A percentile compares a stretch with the other conserved stretches of the same genome.
Evolutionary conservation across 1,140 invertebrate species (phyloP).

Genomic region (Zaprionus capensis): DNA sequence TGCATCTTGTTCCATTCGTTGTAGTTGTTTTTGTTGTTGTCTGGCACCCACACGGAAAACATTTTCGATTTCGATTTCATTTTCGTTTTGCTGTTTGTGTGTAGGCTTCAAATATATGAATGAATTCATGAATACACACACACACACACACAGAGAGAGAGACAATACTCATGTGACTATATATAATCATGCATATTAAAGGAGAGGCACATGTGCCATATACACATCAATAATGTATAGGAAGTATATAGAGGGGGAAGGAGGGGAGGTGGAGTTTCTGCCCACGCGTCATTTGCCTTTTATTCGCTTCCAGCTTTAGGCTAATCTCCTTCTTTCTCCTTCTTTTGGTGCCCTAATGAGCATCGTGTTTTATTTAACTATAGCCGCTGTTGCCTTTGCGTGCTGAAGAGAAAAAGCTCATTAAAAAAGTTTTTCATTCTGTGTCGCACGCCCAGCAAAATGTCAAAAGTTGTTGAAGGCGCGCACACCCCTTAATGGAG

Average conservation of each 20-base stretch:
- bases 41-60: slow-evolving; percentile 62
- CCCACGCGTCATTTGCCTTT: slow-evolving; percentile 48
- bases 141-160: background rate
- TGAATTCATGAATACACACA: slow-evolving; percentile 52
- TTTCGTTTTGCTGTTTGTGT: slow-evolving; percentile 65
- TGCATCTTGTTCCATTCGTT: slow-evolving; percentile 33
- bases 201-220: slow-evolving; percentile 53
- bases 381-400: slow-evolving; percentile 35
- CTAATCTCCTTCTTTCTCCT: slow-evolving; percentile 29
- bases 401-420: slow-evolving; percentile 31
- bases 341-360: slow-evolving; percentile 32
- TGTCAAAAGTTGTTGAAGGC: slow-evolving; percentile 59
- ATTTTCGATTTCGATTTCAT: slow-evolving; percentile 46
- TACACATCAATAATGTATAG: slow-evolving; percentile 14
- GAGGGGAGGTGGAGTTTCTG: background rate
- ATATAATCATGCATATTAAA: slow-evolving; percentile 24
- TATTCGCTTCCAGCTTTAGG: slow-evolving; percentile 18
- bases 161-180: background rate
- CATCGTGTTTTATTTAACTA: slow-evolving; percentile 48
- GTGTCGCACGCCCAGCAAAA: slow-evolving; percentile 46
- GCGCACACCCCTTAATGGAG: slow-evolving; percentile 34
- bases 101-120: slow-evolving; percentile 55
- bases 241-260: background rate
- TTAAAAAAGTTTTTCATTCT: slow-evolving; percentile 58
- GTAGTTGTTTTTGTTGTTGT: slow-evolving; percentile 28